phyloP scores from a whole-genome alignment of 2,113 vertebrate genomes.

The Rousettus leschenaultii region DNA sequence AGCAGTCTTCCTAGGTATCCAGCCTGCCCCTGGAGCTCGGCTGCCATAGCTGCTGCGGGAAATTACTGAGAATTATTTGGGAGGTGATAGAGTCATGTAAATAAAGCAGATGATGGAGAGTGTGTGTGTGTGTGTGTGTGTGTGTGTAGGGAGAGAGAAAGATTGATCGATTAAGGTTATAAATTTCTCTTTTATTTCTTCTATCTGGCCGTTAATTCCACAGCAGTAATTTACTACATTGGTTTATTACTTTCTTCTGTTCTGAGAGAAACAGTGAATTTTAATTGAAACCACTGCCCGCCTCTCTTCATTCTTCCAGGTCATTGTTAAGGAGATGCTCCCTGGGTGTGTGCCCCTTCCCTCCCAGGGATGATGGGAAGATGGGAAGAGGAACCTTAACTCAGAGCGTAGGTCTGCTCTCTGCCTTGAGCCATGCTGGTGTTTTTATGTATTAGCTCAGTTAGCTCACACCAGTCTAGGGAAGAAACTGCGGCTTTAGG shows the following conservation, averaged over 20 bases:
- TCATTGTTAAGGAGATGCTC: not conserved
- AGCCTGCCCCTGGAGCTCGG: not conserved
- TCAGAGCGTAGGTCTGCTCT: too few species aligned
- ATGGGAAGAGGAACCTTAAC: not conserved
- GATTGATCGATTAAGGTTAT: constrained; percentile 66
- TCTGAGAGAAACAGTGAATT: constrained; percentile 76
- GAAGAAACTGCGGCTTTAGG: not conserved
- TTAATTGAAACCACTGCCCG: constrained; percentile 72
- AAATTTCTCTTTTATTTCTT: constrained; percentile 80
- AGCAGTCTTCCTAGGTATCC: not conserved
- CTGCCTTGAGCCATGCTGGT: not conserved
- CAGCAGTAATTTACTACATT: constrained; percentile 69
- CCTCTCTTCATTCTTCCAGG: constrained; percentile 9
- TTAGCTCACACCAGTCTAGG: not conserved
- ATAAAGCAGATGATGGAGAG: constrained; percentile 77
- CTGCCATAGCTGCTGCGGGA: not conserved
- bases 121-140: constrained; percentile 13
- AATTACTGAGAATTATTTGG: constrained; percentile 48
- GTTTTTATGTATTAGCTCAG: not conserved
- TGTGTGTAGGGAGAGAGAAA: not conserved
- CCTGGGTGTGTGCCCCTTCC: accelerated
- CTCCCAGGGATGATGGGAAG: not conserved
- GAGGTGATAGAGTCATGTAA: constrained; percentile 59
- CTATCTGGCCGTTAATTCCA: constrained; percentile 80
- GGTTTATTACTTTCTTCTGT: constrained; percentile 77